Evolutionary conservation across 2,888 invertebrate species (phyloP), one percentile per base, ranked within the genome.

Genomic region (Apamea sordens): DNA sequence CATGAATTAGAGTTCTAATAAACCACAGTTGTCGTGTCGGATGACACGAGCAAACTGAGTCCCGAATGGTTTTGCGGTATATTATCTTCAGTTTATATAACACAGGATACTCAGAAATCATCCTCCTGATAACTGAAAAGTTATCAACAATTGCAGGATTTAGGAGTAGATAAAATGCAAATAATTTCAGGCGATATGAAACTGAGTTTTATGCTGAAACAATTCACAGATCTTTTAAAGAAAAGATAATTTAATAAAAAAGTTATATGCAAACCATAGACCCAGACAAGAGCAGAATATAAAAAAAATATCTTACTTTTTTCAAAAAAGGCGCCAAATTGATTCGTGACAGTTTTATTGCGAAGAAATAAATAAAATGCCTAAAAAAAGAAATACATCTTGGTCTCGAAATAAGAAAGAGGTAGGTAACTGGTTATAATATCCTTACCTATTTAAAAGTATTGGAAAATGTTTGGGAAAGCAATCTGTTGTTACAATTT

Each of bases 11-110:
- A 79, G 87, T 88, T 81, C 79, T 59, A 85, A 47, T 75, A 81
- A 73, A 59, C 73, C 67, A 72, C 91, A 92, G 91, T 93, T 89
- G 92, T 88, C 90, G 91, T 92, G 93, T 88, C 89, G 89, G 90
- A 85, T 86, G 91, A 91, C 93, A 88, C 92, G 92, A 92, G 92
- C 90, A 88, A 83, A 96, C 95, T 96, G 94, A 94, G 87, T 91
- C 85, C 87, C 82, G 88, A 91, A 90, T 88, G 83, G 84, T 89
- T 87, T 88, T 84, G 85, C 84, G 70, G 82, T 89, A 88, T 90
- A 91, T 85, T 92, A 89, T 91, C 92, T 92, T 91, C 90, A 80
- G 78, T 88, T 92, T 93, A 92, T 88, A 91, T 93, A 92, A 92
- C 93, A 92, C 93, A 92, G 93, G 94, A 94, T 91, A 93, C 88